These are phyloP conservation scores for Yponomeuta sedellus DNA, from an alignment of 2,888 invertebrate species.

Conservation along the genomic window DNA sequence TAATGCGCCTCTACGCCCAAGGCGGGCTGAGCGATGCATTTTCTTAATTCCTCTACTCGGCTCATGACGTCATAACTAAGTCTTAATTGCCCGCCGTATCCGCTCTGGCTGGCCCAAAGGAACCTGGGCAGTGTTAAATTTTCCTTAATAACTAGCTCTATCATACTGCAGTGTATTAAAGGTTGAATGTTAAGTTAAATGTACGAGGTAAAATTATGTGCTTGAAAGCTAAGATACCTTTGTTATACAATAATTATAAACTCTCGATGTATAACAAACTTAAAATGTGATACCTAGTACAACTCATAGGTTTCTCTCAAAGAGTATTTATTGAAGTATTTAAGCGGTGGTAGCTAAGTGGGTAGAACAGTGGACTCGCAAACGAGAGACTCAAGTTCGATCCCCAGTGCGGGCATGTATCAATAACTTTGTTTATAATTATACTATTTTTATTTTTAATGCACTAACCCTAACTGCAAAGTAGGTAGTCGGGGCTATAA, in stretches of 20 bases:
- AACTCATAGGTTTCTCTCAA: neutral
- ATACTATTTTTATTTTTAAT: too few relatives aligned
- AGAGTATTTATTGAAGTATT: too few relatives aligned
- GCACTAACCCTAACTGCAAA: too few relatives aligned
- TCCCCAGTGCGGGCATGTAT: too few relatives aligned
- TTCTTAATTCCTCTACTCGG: neutral
- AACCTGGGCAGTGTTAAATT: conserved; percentile 35
- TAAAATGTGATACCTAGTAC: neutral
- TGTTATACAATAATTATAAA: too few relatives aligned
- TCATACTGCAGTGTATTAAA: neutral
- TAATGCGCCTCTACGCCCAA: neutral
- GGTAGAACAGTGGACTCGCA: too few relatives aligned
- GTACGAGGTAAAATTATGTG: neutral
- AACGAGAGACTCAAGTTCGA: too few relatives aligned
- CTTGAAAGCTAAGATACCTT: neutral
- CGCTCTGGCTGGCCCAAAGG: conserved; percentile 31
- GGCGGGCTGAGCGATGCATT: neutral
- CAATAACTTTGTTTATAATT: too few relatives aligned
- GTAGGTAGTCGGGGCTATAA: too few relatives aligned
- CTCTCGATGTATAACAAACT: neutral
- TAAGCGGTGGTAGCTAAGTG: too few relatives aligned
- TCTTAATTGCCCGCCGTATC: conserved; percentile 37
- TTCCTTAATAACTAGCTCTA: conserved; percentile 32
- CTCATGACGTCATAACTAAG: conserved; percentile 37
- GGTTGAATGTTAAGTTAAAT: neutral